phyloP scores from a whole-genome alignment of 2,113 vertebrate species.

The Montifringilla adamsi region DNA sequence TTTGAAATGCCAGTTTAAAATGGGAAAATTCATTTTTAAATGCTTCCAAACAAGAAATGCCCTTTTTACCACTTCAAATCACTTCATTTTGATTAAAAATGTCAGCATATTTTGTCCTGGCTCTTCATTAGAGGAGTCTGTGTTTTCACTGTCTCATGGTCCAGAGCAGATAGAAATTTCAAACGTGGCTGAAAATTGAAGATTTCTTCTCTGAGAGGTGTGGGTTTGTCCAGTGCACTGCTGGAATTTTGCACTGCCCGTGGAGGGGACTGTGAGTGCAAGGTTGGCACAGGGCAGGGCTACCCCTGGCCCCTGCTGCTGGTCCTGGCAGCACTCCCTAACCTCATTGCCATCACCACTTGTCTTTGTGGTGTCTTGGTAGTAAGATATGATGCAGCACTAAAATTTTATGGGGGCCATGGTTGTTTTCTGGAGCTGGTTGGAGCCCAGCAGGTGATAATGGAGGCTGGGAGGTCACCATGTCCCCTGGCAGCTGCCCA shows the following conservation, averaged over 20 bases:
- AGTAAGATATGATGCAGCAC: background rate
- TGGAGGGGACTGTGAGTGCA: too few species aligned
- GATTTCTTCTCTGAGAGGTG: background rate
- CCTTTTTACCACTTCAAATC: constrained; percentile 9
- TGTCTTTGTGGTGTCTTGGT: background rate
- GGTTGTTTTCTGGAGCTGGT: background rate
- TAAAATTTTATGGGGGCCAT: background rate
- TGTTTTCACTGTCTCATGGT: background rate
- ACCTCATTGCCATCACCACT: background rate
- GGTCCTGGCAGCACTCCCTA: background rate
- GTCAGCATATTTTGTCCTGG: background rate
- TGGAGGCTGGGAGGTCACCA: background rate
- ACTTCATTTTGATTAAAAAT: constrained; percentile 13
- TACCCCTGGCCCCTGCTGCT: background rate
- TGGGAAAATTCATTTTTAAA: background rate
- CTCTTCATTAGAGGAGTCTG: background rate
- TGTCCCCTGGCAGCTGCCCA: background rate
- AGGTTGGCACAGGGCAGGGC: background rate
- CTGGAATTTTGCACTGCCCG: rapidly evolving
- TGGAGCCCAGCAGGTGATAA: background rate
- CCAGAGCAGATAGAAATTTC: background rate
- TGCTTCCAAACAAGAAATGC: background rate
- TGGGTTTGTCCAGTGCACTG: rapidly evolving
- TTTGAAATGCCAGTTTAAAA: constrained; percentile 31
- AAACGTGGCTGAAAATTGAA: background rate